phyloP scores from a whole-genome alignment of 2,888 invertebrate species.

The Epiblema foenella region DNA sequence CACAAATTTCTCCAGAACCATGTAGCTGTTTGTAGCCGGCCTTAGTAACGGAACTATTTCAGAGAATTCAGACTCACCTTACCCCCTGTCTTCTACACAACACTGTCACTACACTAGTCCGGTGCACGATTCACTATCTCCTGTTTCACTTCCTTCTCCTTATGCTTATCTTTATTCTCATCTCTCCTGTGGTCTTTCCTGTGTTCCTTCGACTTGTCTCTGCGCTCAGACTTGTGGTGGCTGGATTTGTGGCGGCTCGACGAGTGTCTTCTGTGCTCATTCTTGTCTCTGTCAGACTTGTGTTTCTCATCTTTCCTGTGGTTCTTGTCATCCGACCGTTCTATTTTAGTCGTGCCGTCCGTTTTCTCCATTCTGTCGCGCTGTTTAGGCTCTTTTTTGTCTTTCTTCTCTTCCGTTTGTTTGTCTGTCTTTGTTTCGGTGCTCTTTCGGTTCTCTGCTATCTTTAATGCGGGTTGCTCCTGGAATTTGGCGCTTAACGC shows the following conservation, averaged over 20 bases:
- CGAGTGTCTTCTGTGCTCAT: constrained; percentile 70
- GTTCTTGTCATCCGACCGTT: constrained; percentile 55
- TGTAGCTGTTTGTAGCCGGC: neutral
- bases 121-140: constrained; percentile 69
- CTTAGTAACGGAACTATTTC: neutral
- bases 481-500: constrained; percentile 77
- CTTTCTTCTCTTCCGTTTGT: constrained; percentile 62
- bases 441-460: constrained; percentile 67
- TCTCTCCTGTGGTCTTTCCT: constrained; percentile 67
- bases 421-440: constrained; percentile 64
- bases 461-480: constrained; percentile 69
- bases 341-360: constrained; percentile 51
- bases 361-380: constrained; percentile 51
- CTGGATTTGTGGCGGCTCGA: constrained; percentile 71
- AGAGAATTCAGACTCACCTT: neutral
- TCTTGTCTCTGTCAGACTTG: constrained; percentile 53
- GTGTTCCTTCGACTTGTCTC: constrained; percentile 59
- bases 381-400: constrained; percentile 51
- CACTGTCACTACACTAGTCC: constrained; percentile 57
- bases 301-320: constrained; percentile 62
- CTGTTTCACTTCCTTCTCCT: constrained; percentile 62
- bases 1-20: neutral
- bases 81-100: constrained; percentile 31
- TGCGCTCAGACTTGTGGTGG: constrained; percentile 62
- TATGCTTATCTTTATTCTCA: constrained; percentile 61